Percentiles rank a stretch among this genome's conserved stretches.
Conservation (phyloP, 2,113 vertebrate genomes). For the Bothrops jararaca region DNA sequence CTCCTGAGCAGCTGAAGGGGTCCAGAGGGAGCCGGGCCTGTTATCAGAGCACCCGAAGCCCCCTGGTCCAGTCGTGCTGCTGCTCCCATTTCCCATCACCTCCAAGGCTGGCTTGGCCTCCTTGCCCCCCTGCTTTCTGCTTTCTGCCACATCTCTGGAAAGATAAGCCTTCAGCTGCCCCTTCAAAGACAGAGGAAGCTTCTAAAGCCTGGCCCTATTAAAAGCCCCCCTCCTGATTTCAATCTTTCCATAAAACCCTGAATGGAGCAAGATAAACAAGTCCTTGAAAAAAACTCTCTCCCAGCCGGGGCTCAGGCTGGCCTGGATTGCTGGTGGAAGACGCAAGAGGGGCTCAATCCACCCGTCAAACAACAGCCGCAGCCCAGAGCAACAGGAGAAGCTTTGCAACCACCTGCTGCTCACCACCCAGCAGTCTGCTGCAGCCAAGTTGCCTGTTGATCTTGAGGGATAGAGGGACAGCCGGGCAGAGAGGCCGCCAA, state of each 20-base stretch:
- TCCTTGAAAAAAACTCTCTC: neutral
- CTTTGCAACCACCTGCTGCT: neutral
- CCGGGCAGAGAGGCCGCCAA: neutral
- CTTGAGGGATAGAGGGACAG: neutral
- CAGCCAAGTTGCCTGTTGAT: neutral
- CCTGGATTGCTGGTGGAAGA: neutral
- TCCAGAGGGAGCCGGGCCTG: conserved; percentile 46
- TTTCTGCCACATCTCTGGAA: conserved; percentile 3
- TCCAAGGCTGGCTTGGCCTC: neutral
- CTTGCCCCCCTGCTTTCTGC: conserved; percentile 1
- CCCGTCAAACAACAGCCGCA: neutral
- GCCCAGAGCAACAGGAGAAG: neutral
- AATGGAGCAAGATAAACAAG: neutral
- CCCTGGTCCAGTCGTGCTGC: neutral
- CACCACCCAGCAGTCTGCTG: neutral
- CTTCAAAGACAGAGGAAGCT: conserved; percentile 9
- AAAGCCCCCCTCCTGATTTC: neutral
- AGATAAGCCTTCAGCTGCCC: neutral
- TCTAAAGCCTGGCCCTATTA: fast-evolving
- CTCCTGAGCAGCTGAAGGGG: conserved; percentile 34
- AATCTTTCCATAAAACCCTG: neutral
- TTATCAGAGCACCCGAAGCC: neutral
- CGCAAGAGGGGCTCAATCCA: neutral
- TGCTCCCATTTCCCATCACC: neutral
- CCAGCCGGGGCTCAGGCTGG: neutral